These are phyloP conservation scores for Incurvaria masculella DNA, from an alignment of 2,888 invertebrate genomes.

Conservation along the genomic window DNA sequence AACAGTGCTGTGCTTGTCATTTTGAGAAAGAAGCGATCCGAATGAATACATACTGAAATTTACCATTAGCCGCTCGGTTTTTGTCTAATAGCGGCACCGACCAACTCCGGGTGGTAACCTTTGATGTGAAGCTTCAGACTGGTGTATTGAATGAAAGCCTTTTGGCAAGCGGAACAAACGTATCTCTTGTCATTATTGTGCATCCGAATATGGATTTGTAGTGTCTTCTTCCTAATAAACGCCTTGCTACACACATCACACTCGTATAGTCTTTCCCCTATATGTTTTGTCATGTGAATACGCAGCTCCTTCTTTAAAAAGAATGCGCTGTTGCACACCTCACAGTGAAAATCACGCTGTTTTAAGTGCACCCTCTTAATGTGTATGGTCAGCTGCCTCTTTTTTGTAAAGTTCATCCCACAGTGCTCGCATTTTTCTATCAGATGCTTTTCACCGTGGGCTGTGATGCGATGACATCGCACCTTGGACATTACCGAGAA, in stretches of 20 bases:
- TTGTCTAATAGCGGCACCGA: not conserved
- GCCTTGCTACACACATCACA: conserved; percentile 24
- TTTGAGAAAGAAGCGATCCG: no score
- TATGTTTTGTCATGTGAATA: conserved; percentile 27
- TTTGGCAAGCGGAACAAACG: not conserved
- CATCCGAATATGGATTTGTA: conserved; percentile 6
- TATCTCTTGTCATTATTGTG: not conserved
- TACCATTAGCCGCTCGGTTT: no score
- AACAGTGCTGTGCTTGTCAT: no score
- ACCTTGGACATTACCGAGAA: no score
- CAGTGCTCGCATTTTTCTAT: conserved; percentile 32
- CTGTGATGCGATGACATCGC: not conserved
- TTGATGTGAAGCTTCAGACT: conserved; percentile 29
- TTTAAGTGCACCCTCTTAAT: not conserved
- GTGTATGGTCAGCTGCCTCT: not conserved
- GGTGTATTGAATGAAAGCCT: not conserved
- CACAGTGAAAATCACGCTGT: not conserved
- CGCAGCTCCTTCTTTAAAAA: conserved; percentile 26
- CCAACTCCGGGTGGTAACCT: conserved; percentile 33
- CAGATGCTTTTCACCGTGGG: conserved; percentile 19
- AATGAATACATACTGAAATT: no score
- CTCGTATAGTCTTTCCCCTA: conserved; percentile 24
- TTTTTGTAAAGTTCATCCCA: conserved; percentile 19
- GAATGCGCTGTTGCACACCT: not conserved
- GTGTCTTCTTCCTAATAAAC: conserved; percentile 5